Evolutionary conservation across 2,888 invertebrate genomes (phyloP).

Genomic region (Netelia melanura): DNA sequence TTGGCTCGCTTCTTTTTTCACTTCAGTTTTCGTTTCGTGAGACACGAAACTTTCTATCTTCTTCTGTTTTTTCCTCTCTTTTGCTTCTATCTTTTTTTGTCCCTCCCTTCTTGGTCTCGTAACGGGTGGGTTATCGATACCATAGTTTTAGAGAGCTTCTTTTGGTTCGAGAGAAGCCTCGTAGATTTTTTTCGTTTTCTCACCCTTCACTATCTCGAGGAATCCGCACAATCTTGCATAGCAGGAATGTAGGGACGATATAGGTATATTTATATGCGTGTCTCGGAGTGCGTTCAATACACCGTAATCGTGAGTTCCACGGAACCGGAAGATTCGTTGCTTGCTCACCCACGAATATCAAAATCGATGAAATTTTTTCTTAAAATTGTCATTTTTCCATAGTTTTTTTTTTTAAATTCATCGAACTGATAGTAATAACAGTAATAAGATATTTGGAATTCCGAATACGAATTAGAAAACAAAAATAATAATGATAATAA

Average conservation of each 20-base stretch:
- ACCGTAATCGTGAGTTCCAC: slow-evolving; percentile 18
- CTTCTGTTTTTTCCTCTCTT: slow-evolving; percentile 13
- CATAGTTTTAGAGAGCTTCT: slow-evolving; percentile 49
- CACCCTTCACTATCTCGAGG: slow-evolving; percentile 7
- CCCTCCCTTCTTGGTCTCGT: slow-evolving; percentile 11
- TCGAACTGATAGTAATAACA: background rate
- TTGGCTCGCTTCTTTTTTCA: background rate
- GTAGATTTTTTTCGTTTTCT: slow-evolving; percentile 3
- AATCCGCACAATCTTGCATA: slow-evolving; percentile 62
- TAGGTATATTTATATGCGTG: slow-evolving; percentile 9
- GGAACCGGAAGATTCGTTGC: slow-evolving; percentile 63
- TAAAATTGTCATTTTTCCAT: background rate
- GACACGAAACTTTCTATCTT: slow-evolving; percentile 12
- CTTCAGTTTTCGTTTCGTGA: background rate
- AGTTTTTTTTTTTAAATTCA: background rate
- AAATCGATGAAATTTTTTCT: slow-evolving; percentile 38
- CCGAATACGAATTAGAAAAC: background rate
- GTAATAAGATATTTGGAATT: background rate
- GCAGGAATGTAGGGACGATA: slow-evolving; percentile 60
- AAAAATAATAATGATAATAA: background rate
- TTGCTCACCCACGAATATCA: slow-evolving; percentile 68
- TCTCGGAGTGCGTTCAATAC: background rate
- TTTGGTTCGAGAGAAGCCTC: slow-evolving; percentile 62
- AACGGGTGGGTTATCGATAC: slow-evolving; percentile 29
- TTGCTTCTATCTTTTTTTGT: slow-evolving; percentile 26